A percentile compares a stretch with the other conserved stretches of the same genome.
phyloP scores from a whole-genome alignment of 2,113 vertebrate species.

The Trematocara macrostoma region DNA sequence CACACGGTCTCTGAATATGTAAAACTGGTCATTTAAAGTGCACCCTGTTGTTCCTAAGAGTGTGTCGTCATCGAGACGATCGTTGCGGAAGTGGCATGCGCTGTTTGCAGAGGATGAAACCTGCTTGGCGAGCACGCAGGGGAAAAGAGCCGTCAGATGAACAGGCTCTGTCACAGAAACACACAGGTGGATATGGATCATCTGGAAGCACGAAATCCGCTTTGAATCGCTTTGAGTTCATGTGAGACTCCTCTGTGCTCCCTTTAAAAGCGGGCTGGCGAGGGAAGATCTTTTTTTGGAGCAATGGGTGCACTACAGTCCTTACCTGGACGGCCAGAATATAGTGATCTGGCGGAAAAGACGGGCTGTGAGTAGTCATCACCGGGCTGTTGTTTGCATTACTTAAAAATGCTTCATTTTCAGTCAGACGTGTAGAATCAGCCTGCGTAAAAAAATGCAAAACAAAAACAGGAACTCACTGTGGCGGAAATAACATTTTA shows the following conservation, averaged over 20 bases:
- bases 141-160: not conserved
- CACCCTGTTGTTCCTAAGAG: not conserved
- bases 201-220: not conserved
- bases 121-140: not conserved
- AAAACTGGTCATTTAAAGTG: constrained; percentile 20
- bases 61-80: constrained; percentile 32
- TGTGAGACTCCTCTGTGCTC: not conserved
- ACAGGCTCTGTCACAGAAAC: not conserved
- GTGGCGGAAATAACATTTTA: not conserved
- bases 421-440: not conserved
- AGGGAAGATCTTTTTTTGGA: not conserved
- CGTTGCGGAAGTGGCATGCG: constrained; percentile 50
- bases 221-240: not conserved
- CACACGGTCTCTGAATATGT: not conserved
- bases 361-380: constrained; percentile 85
- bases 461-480: not conserved
- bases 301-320: constrained; percentile 83
- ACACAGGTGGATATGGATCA: not conserved
- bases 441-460: not conserved
- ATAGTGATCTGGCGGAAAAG: constrained; percentile 76
- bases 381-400: not conserved
- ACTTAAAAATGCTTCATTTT: not conserved
- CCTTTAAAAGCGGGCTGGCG: not conserved
- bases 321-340: constrained; percentile 69
- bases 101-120: constrained; percentile 1